These are phyloP conservation scores for Podocnemis expansa DNA, from an alignment of 2,113 vertebrate genomes.

Conservation along the genomic window DNA sequence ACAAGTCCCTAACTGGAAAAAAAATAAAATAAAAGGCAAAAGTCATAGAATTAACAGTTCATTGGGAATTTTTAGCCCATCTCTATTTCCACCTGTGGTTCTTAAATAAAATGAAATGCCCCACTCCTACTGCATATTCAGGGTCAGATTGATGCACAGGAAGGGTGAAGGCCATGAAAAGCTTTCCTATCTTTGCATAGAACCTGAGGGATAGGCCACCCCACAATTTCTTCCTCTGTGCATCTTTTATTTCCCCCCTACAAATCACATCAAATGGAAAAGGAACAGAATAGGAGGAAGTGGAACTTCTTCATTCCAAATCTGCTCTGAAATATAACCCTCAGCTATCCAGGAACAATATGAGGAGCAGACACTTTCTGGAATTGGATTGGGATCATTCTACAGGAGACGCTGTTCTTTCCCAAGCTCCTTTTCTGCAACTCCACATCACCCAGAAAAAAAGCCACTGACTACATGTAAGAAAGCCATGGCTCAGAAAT, in stretches of 20 bases:
- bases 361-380: not conserved
- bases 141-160: not conserved
- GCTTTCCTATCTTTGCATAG: not conserved
- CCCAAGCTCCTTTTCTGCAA: not conserved
- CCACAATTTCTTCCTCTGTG: not conserved
- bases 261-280: not conserved
- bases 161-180: not conserved
- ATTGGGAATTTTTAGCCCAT: not conserved
- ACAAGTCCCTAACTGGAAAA: not conserved
- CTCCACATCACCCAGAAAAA: not conserved
- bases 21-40: not conserved
- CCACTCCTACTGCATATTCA: not conserved
- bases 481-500: not conserved
- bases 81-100: not conserved
- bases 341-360: not conserved
- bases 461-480: not conserved
- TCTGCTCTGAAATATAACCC: not conserved
- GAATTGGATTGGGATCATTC: not conserved
- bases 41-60: not conserved
- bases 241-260: not conserved
- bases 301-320: not conserved
- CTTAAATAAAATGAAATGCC: not conserved
- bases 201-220: not conserved
- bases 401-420: not conserved
- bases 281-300: not conserved